Evolutionary conservation across 2,888 invertebrate species (phyloP), one percentile per base, ranked within the genome.

Genomic region (Drosophila kambysellisi): DNA sequence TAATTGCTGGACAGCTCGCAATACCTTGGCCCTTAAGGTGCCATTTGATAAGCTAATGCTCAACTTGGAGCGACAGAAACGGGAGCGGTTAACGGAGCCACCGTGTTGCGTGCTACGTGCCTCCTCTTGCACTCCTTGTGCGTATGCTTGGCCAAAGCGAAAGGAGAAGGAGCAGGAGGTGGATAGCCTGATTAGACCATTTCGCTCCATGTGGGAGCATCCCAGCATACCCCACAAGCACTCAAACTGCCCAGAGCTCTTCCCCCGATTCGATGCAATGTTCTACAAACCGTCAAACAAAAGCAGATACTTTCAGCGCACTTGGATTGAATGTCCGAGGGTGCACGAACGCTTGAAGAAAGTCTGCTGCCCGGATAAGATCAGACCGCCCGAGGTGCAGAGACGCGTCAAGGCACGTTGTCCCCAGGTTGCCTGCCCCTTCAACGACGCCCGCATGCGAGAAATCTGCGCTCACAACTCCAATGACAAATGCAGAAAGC

Each of bases 251-350:
- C 39, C 33, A 9, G 67, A 67, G 0, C 0, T 70, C 4, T 20
- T 78, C 12, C 84, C 89, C 0, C 88, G 85, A n/a, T 81, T 89
- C 30, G 86, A 86, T 67, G 71, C 65, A 0, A 56, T 89, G 0
- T 78, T 71, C 61, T 86, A 86, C 51, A 35, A 37, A 7, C 74
- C 90, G 0, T 84, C 73, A 9, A 17, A 77, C 32, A 78, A 76
- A 53, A n/a, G 29, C 2, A 35, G 79, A 4, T 35, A 56, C 43
- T 86, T 70, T 46, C 89, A 87, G 53, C 88, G 91, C 53, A 91
- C 91, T 11, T 92, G 91, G 92, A 25, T 66, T 0, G 83, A 85
- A n/a, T 92, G 88, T 56, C 83, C 87, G 0, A 50, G 67, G 1
- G 39, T 79, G 0, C 59, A 43, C 25, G 57, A 73, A 9, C 76